Percentiles rank a stretch among this genome's conserved stretches.
phyloP scores from a whole-genome alignment of 2,888 invertebrate species.

The Schrankia costaestrigalis region DNA sequence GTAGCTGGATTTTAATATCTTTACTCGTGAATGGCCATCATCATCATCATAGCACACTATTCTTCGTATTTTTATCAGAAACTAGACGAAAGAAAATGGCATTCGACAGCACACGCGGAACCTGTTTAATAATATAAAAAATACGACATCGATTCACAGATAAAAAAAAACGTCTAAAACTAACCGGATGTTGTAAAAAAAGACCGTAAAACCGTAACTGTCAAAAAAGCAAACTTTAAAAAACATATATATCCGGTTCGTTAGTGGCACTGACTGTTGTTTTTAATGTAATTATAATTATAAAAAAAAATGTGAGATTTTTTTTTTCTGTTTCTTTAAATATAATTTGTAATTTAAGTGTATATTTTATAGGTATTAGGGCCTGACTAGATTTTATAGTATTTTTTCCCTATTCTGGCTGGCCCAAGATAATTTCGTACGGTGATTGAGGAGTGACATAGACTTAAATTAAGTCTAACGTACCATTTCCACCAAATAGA shows the following conservation, averaged over 20 bases:
- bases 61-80: too few species aligned
- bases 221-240: slow-evolving; percentile 26
- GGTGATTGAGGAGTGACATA: slow-evolving; percentile 15
- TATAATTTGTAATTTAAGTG: too few species aligned
- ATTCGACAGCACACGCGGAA: too few species aligned
- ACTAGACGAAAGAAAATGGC: too few species aligned
- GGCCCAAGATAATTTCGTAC: slow-evolving; percentile 36
- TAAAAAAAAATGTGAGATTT: slow-evolving; percentile 44
- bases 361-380: slow-evolving; percentile 37
- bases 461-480: too few species aligned
- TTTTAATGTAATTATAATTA: slow-evolving; percentile 21
- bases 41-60: too few species aligned
- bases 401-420: slow-evolving; percentile 41
- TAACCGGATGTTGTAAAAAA: slow-evolving; percentile 23
- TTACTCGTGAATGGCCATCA: too few species aligned
- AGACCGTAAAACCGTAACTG: slow-evolving; percentile 19
- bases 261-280: slow-evolving; percentile 30
- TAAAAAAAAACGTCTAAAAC: slow-evolving; percentile 13
- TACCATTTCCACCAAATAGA: too few species aligned
- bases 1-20: too few species aligned
- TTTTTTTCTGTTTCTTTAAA: slow-evolving; percentile 26
- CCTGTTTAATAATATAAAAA: too few species aligned
- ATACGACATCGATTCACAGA: too few species aligned
- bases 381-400: slow-evolving; percentile 42
- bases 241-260: slow-evolving; percentile 22